Conservation (phyloP, 1,140 invertebrate species). For the Hyphantria cunea region DNA sequence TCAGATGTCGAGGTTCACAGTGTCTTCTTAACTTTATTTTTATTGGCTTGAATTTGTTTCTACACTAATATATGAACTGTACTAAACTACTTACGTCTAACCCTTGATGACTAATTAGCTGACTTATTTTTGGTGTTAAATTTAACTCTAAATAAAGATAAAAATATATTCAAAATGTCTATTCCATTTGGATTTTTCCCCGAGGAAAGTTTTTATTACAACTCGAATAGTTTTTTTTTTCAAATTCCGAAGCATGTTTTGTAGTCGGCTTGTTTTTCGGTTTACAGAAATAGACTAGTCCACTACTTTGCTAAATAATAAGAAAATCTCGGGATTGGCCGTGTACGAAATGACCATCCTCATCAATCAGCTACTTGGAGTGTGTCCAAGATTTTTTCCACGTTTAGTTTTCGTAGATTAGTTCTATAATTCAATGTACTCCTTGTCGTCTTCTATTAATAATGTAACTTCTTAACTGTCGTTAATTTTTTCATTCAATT, state of each 20-base stretch:
- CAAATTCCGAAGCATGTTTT: conserved; percentile 59
- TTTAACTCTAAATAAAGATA: too few relatives aligned
- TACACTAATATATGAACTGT: too few relatives aligned
- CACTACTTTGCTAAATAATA: conserved; percentile 81
- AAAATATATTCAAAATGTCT: too few relatives aligned
- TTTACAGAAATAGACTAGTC: conserved; percentile 77
- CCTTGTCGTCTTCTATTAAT: conserved; percentile 51
- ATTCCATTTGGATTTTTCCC: conserved; percentile 11
- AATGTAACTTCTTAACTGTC: too few relatives aligned
- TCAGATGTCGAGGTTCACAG: too few relatives aligned
- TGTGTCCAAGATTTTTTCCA: conserved; percentile 78
- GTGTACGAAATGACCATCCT: conserved; percentile 81
- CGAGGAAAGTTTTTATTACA: too few relatives aligned
- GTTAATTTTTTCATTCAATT: too few relatives aligned
- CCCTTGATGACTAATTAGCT: too few relatives aligned
- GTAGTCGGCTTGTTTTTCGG: conserved; percentile 72
- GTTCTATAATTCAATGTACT: conserved; percentile 69
- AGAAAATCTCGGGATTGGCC: conserved; percentile 80
- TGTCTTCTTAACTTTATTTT: too few relatives aligned
- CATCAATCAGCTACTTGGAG: conserved; percentile 81
- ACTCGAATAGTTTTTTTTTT: conserved; percentile 36
- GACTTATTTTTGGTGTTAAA: too few relatives aligned
- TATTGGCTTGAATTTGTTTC: too few relatives aligned
- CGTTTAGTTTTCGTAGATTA: conserved; percentile 80
- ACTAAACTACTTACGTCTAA: too few relatives aligned